phyloP scores from a whole-genome alignment of 2,888 invertebrate genomes.

The Latheticus oryzae region DNA sequence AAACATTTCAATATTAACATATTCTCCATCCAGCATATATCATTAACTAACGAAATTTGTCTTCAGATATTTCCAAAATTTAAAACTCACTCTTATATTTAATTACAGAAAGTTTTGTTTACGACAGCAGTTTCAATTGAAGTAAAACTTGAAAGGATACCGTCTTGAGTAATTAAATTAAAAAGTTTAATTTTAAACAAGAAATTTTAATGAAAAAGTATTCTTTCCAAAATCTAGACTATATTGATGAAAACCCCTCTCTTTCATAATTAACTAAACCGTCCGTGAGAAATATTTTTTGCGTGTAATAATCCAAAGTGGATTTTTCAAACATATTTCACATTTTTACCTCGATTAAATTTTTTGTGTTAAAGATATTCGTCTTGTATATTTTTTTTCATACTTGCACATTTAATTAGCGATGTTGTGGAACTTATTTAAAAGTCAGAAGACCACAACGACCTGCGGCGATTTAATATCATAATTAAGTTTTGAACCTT shows the following conservation, averaged over 20 bases:
- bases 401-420: constrained; percentile 34
- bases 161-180: constrained; percentile 39
- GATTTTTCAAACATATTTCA: constrained; percentile 2
- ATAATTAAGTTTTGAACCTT: constrained; percentile 39
- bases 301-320: constrained; percentile 1
- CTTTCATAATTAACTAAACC: constrained; percentile 4
- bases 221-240: constrained; percentile 17
- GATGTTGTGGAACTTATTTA: constrained; percentile 30
- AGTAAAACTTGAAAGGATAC: constrained; percentile 36
- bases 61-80: constrained; percentile 4
- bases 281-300: constrained; percentile 4
- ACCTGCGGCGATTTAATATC: constrained; percentile 37
- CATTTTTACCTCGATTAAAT: constrained; percentile 1
- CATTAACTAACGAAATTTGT: constrained; percentile 7
- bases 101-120: constrained; percentile 40
- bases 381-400: constrained; percentile 18
- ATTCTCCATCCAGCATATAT: constrained; percentile 3
- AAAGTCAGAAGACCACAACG: constrained; percentile 23
- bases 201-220: constrained; percentile 37
- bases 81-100: constrained; percentile 26
- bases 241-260: constrained; percentile 18
- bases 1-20: constrained; percentile 13
- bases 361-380: constrained; percentile 9
- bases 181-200: constrained; percentile 40
- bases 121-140: constrained; percentile 35